phyloP scores from a whole-genome alignment of 2,113 vertebrate genomes.

The Platysternon megacephalum region DNA sequence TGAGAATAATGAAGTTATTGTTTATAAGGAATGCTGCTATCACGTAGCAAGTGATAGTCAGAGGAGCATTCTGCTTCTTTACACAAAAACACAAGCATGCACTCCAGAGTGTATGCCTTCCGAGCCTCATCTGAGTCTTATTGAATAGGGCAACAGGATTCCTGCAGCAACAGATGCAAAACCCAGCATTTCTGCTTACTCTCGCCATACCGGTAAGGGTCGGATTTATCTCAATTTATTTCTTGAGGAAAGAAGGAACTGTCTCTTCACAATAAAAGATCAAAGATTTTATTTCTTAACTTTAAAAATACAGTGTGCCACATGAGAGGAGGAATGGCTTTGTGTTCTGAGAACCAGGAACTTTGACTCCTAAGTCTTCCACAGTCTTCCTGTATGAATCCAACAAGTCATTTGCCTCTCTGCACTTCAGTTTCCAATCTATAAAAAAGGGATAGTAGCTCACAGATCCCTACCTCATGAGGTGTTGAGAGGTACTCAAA shows the following conservation, averaged over 20 bases:
- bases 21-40: neutral
- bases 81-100: neutral
- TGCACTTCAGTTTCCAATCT: neutral
- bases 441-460: neutral
- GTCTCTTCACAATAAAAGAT: neutral
- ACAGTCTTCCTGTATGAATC: fast-evolving
- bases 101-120: fast-evolving
- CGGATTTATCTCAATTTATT: neutral
- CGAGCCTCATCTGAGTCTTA: neutral
- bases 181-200: neutral
- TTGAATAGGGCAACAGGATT: fast-evolving
- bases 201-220: neutral
- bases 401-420: neutral
- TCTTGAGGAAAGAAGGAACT: neutral
- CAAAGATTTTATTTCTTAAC: neutral
- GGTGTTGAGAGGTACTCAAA: neutral
- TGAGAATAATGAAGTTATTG: neutral
- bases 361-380: neutral
- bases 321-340: neutral
- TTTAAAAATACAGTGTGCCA: neutral
- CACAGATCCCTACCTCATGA: neutral
- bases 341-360: neutral
- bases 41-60: neutral
- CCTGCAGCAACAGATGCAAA: neutral
- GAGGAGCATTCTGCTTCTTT: neutral